These are phyloP conservation scores for Cephus rjabovi DNA, from an alignment of 2,888 invertebrate species.

Conservation along the genomic window DNA sequence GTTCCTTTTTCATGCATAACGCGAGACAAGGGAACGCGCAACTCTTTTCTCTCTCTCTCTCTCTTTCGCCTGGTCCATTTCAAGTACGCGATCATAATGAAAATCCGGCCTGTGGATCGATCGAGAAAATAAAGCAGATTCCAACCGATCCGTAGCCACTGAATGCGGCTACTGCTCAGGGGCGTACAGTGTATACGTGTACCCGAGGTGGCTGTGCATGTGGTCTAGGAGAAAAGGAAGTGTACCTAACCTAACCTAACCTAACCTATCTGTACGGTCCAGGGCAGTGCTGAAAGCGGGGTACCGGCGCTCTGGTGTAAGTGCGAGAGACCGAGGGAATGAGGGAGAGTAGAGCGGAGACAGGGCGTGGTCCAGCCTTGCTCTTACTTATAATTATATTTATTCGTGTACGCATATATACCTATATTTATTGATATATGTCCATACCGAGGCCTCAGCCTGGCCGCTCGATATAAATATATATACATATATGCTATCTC, in stretches of 20 bases:
- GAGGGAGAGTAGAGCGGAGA: slow-evolving; percentile 57
- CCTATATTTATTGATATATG: slow-evolving; percentile 53
- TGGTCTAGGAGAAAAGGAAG: slow-evolving; percentile 49
- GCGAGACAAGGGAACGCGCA: neutral
- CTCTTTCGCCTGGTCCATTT: neutral
- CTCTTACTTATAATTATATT: slow-evolving; percentile 63
- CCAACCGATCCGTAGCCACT: neutral
- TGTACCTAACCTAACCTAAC: slow-evolving; percentile 44
- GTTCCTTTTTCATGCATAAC: neutral
- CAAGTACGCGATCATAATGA: neutral
- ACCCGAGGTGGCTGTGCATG: slow-evolving; percentile 3
- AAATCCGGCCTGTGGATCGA: neutral
- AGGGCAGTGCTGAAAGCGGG: slow-evolving; percentile 25
- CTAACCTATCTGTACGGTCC: slow-evolving; percentile 43
- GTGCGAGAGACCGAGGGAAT: slow-evolving; percentile 34
- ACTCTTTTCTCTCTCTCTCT: neutral
- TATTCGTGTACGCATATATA: slow-evolving; percentile 45
- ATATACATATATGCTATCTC: neutral
- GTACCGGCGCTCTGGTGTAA: slow-evolving; percentile 14
- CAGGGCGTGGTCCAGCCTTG: slow-evolving; percentile 66
- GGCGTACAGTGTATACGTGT: neutral
- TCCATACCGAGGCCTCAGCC: slow-evolving; percentile 47
- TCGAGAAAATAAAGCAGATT: neutral
- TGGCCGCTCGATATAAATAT: slow-evolving; percentile 24
- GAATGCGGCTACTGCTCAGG: neutral